A percentile compares a stretch with the other conserved stretches of the same genome.
These are phyloP conservation scores for Diceros bicornis DNA, from an alignment of 2,797 vertebrate species.

Conservation along the genomic window DNA sequence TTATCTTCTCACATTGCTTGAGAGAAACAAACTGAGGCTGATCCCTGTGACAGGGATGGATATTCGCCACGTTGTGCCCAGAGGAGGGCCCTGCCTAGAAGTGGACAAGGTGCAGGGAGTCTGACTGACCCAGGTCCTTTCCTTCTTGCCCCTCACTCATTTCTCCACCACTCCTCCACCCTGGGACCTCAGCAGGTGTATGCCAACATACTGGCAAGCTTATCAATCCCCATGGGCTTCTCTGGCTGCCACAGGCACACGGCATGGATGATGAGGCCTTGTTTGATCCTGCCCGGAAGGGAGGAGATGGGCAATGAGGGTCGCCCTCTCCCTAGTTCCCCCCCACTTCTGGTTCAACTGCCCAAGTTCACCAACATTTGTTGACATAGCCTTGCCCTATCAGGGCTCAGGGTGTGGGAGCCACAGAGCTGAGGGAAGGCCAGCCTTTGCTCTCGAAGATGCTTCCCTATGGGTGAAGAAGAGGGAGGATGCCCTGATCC, in stretches of 20 bases:
- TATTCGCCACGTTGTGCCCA: neutral
- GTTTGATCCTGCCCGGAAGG: neutral
- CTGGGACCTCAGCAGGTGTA: neutral
- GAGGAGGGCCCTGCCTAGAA: neutral
- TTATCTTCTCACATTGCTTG: slow-evolving; percentile 19
- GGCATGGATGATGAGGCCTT: neutral
- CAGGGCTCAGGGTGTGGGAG: neutral
- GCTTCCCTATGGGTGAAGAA: neutral
- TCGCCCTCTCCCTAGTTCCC: neutral
- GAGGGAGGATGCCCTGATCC: neutral
- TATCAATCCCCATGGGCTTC: neutral
- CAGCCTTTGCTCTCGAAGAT: neutral
- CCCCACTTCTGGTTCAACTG: neutral
- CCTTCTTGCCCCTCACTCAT: neutral
- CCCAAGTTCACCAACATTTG: neutral
- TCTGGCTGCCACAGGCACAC: neutral
- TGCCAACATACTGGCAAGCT: neutral
- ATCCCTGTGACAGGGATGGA: neutral
- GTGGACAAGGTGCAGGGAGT: neutral
- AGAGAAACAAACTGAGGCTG: neutral
- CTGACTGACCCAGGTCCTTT: neutral
- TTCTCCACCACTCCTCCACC: neutral
- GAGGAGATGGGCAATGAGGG: neutral
- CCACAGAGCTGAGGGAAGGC: neutral
- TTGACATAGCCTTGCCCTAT: neutral